Evolutionary conservation across 1,140 invertebrate species (phyloP).

Genomic region (Pseudobourletiella spinata): DNA sequence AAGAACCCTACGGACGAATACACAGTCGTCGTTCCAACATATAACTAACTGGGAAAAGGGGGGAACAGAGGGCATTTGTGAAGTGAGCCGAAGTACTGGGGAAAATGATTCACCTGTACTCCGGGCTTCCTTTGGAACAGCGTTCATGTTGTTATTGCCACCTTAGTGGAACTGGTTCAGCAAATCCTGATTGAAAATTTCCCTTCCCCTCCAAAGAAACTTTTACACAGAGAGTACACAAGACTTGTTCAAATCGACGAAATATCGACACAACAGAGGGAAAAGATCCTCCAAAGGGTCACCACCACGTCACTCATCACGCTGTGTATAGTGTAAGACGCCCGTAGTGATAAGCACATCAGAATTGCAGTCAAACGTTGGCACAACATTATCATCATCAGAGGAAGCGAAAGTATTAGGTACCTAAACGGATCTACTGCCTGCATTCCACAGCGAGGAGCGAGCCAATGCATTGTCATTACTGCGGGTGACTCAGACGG

Average conservation of each 20-base stretch:
- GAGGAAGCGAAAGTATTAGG: no score
- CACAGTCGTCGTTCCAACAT: no score
- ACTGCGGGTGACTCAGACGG: no score
- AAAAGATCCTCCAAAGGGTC: not conserved
- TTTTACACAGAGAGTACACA: not conserved
- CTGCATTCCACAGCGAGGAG: no score
- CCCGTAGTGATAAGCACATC: not conserved
- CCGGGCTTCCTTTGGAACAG: not conserved
- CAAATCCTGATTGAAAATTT: not conserved
- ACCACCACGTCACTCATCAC: not conserved
- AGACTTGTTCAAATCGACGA: not conserved
- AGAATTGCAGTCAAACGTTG: not conserved
- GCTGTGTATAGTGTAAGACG: not conserved
- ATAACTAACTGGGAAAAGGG: not conserved
- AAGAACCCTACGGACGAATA: not conserved
- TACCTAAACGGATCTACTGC: no score
- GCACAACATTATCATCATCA: not conserved
- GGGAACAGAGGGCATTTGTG: not conserved
- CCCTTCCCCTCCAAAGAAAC: not conserved
- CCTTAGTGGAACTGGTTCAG: not conserved
- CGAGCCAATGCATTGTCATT: no score
- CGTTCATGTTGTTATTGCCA: not conserved
- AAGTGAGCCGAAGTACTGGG: not conserved
- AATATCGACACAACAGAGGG: not conserved
- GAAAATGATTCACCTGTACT: conserved; percentile 14